A percentile compares a stretch with the other conserved stretches of the same genome.
These are phyloP conservation scores for Kryptolebias marmoratus DNA, from an alignment of 2,113 vertebrate species.

Conservation along the genomic window DNA sequence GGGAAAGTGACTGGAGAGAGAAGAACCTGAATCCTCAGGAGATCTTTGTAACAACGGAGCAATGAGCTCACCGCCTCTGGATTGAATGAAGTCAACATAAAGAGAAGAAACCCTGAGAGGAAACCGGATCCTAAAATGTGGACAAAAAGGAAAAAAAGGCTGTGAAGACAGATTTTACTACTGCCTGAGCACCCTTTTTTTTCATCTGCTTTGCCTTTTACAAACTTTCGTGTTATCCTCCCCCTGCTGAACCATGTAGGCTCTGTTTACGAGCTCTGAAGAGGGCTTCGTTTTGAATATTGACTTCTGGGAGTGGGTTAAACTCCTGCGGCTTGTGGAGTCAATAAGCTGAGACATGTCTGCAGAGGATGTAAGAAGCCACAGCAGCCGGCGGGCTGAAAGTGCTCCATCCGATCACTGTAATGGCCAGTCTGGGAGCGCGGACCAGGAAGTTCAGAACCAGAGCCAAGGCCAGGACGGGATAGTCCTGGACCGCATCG, in stretches of 20 bases:
- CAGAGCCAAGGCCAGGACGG: slow-evolving; percentile 52
- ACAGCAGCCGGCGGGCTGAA: slow-evolving; percentile 38
- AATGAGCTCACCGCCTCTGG: slow-evolving; percentile 51
- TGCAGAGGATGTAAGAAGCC: slow-evolving; percentile 65
- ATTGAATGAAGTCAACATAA: slow-evolving; percentile 53
- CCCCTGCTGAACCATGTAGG: slow-evolving; percentile 31
- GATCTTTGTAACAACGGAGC: slow-evolving; percentile 51
- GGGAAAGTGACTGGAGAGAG: slow-evolving; percentile 11
- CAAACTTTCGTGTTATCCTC: neutral
- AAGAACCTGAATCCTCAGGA: slow-evolving; percentile 44
- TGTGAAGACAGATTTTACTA: slow-evolving; percentile 22
- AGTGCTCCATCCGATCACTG: slow-evolving; percentile 27
- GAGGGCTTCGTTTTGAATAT: slow-evolving; percentile 26
- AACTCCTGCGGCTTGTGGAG: slow-evolving; percentile 6
- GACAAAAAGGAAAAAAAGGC: slow-evolving; percentile 35
- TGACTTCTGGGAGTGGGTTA: slow-evolving; percentile 5
- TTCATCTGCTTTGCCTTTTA: neutral
- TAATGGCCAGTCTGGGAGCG: slow-evolving; percentile 21
- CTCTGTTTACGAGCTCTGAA: neutral
- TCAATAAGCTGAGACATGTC: slow-evolving; percentile 69
- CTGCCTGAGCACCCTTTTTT: slow-evolving; percentile 5
- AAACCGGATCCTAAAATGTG: slow-evolving; percentile 47
- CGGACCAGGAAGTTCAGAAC: slow-evolving; percentile 28
- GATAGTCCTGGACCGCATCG: slow-evolving; percentile 80
- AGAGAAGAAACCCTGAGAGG: slow-evolving; percentile 28